Evolutionary conservation across 2,888 invertebrate genomes (phyloP).

Genomic region (Synanthedon formicaeformis): DNA sequence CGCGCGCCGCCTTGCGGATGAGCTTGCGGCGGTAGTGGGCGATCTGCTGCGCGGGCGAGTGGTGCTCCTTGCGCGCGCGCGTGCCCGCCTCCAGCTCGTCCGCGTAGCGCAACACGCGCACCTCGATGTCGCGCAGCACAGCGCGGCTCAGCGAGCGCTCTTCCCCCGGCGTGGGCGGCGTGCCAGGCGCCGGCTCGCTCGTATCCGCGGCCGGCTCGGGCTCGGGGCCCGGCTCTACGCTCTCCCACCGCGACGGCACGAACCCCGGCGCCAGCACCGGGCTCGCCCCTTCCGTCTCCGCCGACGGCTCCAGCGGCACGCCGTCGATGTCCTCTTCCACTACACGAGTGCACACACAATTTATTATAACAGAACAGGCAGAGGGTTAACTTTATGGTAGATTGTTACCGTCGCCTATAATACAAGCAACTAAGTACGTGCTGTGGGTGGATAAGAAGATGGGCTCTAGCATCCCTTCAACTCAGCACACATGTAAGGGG

Average conservation of each 20-base stretch:
- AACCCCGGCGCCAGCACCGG: slow-evolving; percentile 73
- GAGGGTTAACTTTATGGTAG: too few relatives aligned
- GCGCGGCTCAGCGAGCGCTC: slow-evolving; percentile 73
- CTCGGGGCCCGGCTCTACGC: slow-evolving; percentile 85
- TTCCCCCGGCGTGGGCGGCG: slow-evolving; percentile 21
- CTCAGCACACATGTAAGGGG: too few relatives aligned
- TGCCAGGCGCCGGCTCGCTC: slow-evolving; percentile 11
- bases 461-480: too few relatives aligned
- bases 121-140: slow-evolving; percentile 90
- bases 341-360: slow-evolving; percentile 14
- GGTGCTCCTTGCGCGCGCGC: slow-evolving; percentile 77
- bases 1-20: slow-evolving; percentile 75
- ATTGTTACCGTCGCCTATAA: too few relatives aligned
- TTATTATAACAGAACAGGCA: neutral
- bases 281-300: slow-evolving; percentile 26
- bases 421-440: too few relatives aligned
- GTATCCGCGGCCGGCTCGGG: slow-evolving; percentile 73
- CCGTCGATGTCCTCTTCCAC: slow-evolving; percentile 85
- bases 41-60: slow-evolving; percentile 85
- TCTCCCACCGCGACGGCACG: slow-evolving; percentile 96
- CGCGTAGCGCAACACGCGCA: slow-evolving; percentile 94
- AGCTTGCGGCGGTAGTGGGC: slow-evolving; percentile 92
- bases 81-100: slow-evolving; percentile 94
- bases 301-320: slow-evolving; percentile 68
- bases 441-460: too few relatives aligned